Evolutionary conservation across 1,140 invertebrate species (phyloP), one percentile per base, ranked within the genome.

Genomic region (Atta cephalotes): DNA sequence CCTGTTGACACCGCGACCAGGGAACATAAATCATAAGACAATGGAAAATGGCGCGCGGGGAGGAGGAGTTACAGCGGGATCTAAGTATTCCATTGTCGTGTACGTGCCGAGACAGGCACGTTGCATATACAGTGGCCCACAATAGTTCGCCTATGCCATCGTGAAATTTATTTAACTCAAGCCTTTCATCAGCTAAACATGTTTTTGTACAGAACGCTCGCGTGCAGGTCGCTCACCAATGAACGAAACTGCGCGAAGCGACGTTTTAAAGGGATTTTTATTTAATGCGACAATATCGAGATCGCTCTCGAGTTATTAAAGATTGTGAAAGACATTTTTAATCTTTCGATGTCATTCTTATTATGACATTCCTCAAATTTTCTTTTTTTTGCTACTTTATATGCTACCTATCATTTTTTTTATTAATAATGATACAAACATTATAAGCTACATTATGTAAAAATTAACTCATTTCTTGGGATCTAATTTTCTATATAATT

Each of bases 1-100:
- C 86, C 89, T 80, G 87, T 86, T 91, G 90, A 92, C 90, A 90
- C 85, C 80, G 84, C 90, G 88, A 91, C 89, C 89, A 90, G 87
- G 70, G 88, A 86, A 87, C 92, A 93, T 93, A 93, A 93, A 92
- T 93, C 92, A 93, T 92, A 91, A 93, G 90, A 92, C 92, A 93
- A 93, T 92, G 90, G 91, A 88, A 89, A 92, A 88, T 86, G 77
- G 86, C 76, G 84, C 63, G 84, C 28, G 56, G 49, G 76, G 66
- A 28, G 85, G 76, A 79, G 87, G 86, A 62, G 84, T 82, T 63
- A 89, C 85, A 87, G 66, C 85, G 68, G 86, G 92, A 92, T 92
- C 91, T 92, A 92, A 92, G 92, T 93, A 92, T 92, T 92, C 91
- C 91, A 92, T 92, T 92, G 91, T 92, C 86, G 88, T 84, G 87